Percentiles rank a stretch among this genome's conserved stretches.
Conservation (phyloP, 2,113 vertebrate genomes). For the Montifringilla adamsi region DNA sequence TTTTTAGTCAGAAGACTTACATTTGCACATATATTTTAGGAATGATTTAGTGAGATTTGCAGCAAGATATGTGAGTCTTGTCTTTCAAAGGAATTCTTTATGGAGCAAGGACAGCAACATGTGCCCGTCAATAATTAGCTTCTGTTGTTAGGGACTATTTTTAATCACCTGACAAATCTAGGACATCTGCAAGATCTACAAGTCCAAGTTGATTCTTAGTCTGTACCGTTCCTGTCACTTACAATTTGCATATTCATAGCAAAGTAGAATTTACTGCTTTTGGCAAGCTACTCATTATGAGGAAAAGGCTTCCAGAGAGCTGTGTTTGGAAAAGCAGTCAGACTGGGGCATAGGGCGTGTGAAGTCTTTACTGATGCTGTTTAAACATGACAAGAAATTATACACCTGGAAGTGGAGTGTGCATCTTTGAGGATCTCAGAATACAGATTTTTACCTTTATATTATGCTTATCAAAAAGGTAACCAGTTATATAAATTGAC, state of each 20-base stretch:
- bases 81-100: background rate
- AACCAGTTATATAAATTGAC: background rate
- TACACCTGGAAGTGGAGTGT: background rate
- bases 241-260: background rate
- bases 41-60: background rate
- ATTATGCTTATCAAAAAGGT: background rate
- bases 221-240: background rate
- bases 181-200: background rate
- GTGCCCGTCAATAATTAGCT: background rate
- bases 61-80: background rate
- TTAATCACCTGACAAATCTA: background rate
- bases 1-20: background rate
- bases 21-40: background rate
- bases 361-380: background rate
- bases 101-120: background rate
- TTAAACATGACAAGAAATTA: background rate
- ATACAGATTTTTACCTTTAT: background rate
- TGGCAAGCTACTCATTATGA: background rate
- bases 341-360: accelerated
- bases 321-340: background rate
- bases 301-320: background rate
- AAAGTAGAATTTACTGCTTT: background rate
- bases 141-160: background rate
- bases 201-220: background rate
- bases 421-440: background rate